These are phyloP conservation scores for Huso huso DNA, from an alignment of 2,797 vertebrate genomes.

Conservation along the genomic window DNA sequence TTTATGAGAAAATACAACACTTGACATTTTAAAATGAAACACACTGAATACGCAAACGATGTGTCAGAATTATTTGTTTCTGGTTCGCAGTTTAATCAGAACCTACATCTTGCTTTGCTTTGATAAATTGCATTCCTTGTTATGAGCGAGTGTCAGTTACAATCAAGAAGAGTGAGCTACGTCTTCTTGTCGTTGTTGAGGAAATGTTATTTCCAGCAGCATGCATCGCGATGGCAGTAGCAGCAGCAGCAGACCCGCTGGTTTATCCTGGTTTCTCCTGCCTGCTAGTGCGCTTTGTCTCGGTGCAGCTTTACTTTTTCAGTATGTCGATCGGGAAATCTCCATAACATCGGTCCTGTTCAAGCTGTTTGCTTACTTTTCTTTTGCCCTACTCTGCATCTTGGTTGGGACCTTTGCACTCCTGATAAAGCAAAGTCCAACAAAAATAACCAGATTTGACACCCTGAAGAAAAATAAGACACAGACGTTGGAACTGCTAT, in stretches of 20 bases:
- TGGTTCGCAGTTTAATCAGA: background rate
- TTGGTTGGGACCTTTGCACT: constrained; percentile 58
- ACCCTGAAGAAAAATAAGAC: constrained; percentile 37
- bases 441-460: constrained; percentile 53
- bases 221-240: constrained; percentile 40
- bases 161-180: constrained; percentile 2
- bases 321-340: constrained; percentile 58
- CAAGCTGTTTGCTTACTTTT: constrained; percentile 63
- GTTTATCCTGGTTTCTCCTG: constrained; percentile 44
- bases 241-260: constrained; percentile 26
- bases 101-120: background rate
- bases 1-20: background rate
- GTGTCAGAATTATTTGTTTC: background rate
- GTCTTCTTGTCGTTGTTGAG: constrained; percentile 21
- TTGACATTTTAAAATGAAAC: background rate
- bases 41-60: background rate
- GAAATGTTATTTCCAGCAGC: constrained; percentile 40
- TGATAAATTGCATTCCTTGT: background rate
- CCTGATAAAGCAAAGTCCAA: constrained; percentile 56
- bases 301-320: constrained; percentile 53
- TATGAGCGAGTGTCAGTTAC: constrained; percentile 1
- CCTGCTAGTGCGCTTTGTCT: constrained; percentile 54
- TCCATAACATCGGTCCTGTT: constrained; percentile 61
- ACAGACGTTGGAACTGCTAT: constrained; percentile 40
- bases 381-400: constrained; percentile 61